Base-by-base conservation (phyloP, 2,797 vertebrate species). In the Okamejei kenojei region DNA sequence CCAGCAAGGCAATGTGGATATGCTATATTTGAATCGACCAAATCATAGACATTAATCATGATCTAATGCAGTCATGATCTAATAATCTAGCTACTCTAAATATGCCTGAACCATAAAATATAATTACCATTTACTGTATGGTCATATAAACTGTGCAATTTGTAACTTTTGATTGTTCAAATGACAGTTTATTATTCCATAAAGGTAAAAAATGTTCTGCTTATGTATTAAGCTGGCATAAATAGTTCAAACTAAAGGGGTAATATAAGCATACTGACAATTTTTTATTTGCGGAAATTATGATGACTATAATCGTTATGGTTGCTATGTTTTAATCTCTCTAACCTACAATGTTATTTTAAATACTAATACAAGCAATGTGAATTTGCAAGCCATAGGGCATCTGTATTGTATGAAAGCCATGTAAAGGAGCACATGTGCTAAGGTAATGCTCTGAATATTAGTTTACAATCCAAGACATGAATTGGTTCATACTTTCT, bases 11-110 rank as follows among this genome's bases (percentile, higher is more conserved):
- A 88, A 88, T 68, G 32, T 65, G 68, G n/a, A 88, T 88, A 88
- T 65, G 15, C 61, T 35, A n/a, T 32, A n/a, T 65, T 65, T 88
- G 29, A 19, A 8, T 68, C 17, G 15, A 88, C 61, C 65, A 68
- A 88, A 68, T 68, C n/a, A 88, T 45, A 88, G 15, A 88, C 21
- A 35, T 68, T 88, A 65, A 35, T 32, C n/a, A 68, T 88, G 84
- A 88, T 88, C 61, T 88, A 88, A 68, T 68, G 35, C 68, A 65
- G 19, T 8, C 15, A 68, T 88, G 84, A 88, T 88, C 61, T 88
- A 86, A 63, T 86, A 63, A 61, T 86, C 61, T 86, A 68, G n/a
- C 63, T 88, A 68, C 65, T 88, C 61, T 88, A 35, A 68, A 65
- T n/a, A 65, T 21, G 84, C 84, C 84, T 35, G 63, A 63, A 17